Conservation (phyloP, 2,113 vertebrate species). For the Colossoma macropomum region DNA sequence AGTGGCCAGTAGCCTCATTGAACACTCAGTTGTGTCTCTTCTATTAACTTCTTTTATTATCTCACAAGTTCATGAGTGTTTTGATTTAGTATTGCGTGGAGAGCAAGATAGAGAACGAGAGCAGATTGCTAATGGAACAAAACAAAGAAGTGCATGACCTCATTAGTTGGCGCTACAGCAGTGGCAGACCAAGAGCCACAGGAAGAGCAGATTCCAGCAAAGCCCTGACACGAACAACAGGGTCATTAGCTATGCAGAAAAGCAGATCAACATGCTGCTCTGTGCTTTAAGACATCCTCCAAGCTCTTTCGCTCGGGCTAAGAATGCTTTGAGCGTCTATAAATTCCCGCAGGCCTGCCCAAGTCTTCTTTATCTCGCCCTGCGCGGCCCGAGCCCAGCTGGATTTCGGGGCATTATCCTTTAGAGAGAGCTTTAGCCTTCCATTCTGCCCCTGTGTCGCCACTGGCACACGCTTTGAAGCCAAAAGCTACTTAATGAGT, state of each 20-base stretch:
- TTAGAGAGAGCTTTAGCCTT: conserved; percentile 68
- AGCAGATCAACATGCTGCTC: conserved; percentile 65
- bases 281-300: conserved; percentile 62
- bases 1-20: not conserved
- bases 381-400: conserved; percentile 58
- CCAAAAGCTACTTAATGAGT: conserved; percentile 60
- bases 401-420: conserved; percentile 74
- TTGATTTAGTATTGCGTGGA: not conserved
- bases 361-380: conserved; percentile 67
- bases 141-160: conserved; percentile 33
- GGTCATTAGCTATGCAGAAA: conserved; percentile 68
- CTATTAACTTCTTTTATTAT: not conserved
- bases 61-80: not conserved
- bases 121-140: not conserved
- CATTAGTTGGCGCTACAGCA: conserved; percentile 16
- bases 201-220: conserved; percentile 49
- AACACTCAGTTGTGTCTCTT: not conserved
- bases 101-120: not conserved
- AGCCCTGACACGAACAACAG: conserved; percentile 66
- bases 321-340: conserved; percentile 70
- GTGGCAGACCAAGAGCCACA: conserved; percentile 15
- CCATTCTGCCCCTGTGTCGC: conserved; percentile 56
- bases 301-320: conserved; percentile 64
- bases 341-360: conserved; percentile 66
- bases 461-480: conserved; percentile 64